These are phyloP conservation scores for Carpatolechia fugitivella DNA, from an alignment of 2,888 invertebrate species.

Conservation along the genomic window DNA sequence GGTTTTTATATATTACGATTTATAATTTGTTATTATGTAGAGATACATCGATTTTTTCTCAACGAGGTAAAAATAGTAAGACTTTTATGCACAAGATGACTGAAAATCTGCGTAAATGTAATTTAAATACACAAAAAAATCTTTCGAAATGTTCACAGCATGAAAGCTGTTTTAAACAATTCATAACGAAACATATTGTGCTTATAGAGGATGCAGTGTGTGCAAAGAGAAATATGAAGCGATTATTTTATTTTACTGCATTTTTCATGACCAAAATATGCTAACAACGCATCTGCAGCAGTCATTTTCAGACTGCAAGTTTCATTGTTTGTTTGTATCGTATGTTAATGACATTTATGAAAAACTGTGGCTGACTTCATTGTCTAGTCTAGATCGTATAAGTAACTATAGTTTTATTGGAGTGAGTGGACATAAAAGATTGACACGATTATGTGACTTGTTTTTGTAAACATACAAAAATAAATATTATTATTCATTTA, in stretches of 20 bases:
- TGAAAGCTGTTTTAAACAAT: neutral
- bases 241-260: conserved; percentile 8
- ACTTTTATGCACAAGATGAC: no score
- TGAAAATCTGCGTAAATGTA: no score
- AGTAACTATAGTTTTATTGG: no score
- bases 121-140: no score
- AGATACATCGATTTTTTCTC: no score
- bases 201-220: conserved; percentile 5
- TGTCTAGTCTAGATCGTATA: no score
- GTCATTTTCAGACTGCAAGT: neutral
- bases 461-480: no score
- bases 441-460: no score
- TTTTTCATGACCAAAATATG: conserved; percentile 6
- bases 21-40: no score
- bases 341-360: conserved; percentile 1
- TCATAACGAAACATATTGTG: conserved; percentile 8
- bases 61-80: no score
- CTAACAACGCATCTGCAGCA: neutral
- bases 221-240: conserved; percentile 1
- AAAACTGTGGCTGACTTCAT: neutral
- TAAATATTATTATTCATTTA: no score
- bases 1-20: no score
- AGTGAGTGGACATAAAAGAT: neutral
- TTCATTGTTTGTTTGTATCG: neutral
- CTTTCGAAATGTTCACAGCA: neutral